Conservation (phyloP, 2,113 vertebrate genomes). For the Micronisus gabar region DNA sequence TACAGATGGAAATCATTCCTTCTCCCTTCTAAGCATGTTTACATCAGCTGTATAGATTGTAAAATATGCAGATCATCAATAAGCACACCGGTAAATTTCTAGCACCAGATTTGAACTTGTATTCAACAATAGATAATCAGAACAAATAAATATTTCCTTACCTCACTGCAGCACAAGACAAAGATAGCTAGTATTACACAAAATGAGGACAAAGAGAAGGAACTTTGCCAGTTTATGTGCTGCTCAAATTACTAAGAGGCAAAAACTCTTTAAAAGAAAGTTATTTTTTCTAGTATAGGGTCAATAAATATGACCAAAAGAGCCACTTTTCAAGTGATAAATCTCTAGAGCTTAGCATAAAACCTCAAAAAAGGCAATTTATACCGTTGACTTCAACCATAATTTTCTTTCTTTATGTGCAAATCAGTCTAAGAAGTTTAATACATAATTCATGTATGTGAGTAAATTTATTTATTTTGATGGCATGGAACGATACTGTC, state of each 20-base stretch:
- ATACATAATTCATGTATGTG: slow-evolving; percentile 36
- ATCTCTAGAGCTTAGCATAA: background rate
- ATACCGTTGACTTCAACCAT: background rate
- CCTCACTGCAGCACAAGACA: background rate
- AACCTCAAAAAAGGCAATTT: slow-evolving; percentile 11
- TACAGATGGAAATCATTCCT: background rate
- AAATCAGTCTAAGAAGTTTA: background rate
- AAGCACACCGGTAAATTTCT: background rate
- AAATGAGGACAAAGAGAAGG: background rate
- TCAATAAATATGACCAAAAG: slow-evolving; percentile 27
- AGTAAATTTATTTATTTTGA: slow-evolving; percentile 47
- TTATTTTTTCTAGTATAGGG: background rate
- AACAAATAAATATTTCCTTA: background rate
- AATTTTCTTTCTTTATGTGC: slow-evolving; percentile 28
- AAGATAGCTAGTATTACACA: background rate
- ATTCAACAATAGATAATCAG: background rate
- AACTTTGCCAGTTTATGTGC: background rate
- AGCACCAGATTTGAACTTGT: background rate
- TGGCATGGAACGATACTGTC: background rate
- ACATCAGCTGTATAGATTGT: background rate
- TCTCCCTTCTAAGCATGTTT: background rate
- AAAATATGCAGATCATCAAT: background rate
- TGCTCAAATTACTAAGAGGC: background rate
- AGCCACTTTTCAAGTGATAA: background rate
- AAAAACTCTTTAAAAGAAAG: background rate